Evolutionary conservation across 1,140 invertebrate species (phyloP), one percentile per base, ranked within the genome.

Genomic region (Brachionus calyciflorus): DNA sequence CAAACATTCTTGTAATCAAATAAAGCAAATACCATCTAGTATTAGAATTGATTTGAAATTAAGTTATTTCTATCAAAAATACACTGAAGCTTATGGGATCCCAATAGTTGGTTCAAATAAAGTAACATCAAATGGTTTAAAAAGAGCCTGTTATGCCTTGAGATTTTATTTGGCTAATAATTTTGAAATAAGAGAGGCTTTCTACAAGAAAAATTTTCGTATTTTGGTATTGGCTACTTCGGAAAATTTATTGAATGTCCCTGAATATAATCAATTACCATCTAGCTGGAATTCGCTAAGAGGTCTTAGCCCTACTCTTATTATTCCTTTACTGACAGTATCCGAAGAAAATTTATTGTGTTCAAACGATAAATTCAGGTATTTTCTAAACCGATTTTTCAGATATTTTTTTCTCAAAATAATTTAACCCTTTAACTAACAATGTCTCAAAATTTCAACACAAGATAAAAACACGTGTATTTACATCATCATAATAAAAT

Each of bases 21-120:
- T 65, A 37, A 65, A 44, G 37, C 19, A 41, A 28, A 65, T 65
- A 44, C 60, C 60, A 65, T 65, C 60, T 24, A 44, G 28, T 26
- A 65, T 65, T 10, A 65, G 60, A 44, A 65, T 26, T 3, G 60
- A 65, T 26, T 41, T 65, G 28, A 80, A 80, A 21, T 46, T 82
- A 24, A 30, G 69, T 17, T 49, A 55, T 30, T 82, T 80, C 75
- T 82, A 82, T 57, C 78, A 79, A 53, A 82, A 81, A 53, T 82
- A 81, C 73, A 82, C 81, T 4, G 81, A 82, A 70, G 81, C 80
- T 14, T 82, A 82, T 55, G 80, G 80, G 0, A 82, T 82, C n/a
- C 81, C 81, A 10, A 78, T 82, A 2, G n/a, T 82, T 6, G 78
- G 81, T 80, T 78, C 53, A 76, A 73, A 30, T 49, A 48, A 46